Conservation (phyloP, 2,888 invertebrate species). For the Cerastis leucographa region DNA sequence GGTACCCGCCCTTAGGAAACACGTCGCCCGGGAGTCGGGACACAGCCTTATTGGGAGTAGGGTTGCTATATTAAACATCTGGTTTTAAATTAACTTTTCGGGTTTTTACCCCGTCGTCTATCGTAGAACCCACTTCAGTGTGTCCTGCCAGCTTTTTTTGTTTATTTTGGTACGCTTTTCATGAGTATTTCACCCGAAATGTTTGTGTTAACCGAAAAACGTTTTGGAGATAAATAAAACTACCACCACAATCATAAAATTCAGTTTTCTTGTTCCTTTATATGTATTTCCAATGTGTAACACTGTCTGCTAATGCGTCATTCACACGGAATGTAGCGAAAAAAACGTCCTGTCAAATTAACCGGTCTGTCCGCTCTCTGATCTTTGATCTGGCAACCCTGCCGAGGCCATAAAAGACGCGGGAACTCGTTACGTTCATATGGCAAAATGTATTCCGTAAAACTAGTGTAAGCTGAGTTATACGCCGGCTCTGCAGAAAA, state of each 20-base stretch:
- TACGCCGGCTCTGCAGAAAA: conserved; percentile 48
- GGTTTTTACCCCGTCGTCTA: conserved; percentile 4
- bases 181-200: neutral
- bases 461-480: conserved; percentile 52
- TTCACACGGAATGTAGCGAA: conserved; percentile 42
- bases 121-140: conserved; percentile 11
- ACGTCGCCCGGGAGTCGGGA: conserved; percentile 30
- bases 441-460: conserved; percentile 60
- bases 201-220: neutral
- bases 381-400: conserved; percentile 53
- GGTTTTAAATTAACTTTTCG: conserved; percentile 46
- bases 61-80: conserved; percentile 54
- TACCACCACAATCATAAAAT: neutral
- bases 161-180: neutral
- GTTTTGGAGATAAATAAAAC: neutral
- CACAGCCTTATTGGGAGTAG: conserved; percentile 49
- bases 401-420: conserved; percentile 59
- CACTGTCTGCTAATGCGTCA: conserved; percentile 1
- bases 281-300: conserved; percentile 11
- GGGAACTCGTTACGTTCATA: conserved; percentile 55
- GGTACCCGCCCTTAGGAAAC: conserved; percentile 63
- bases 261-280: neutral
- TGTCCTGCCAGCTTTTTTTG: neutral
- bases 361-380: conserved; percentile 37
- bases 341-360: conserved; percentile 42